Percentiles rank a stretch among this genome's conserved stretches.
These are phyloP conservation scores for Scortum barcoo DNA, from an alignment of 2,113 vertebrate species.

Conservation along the genomic window DNA sequence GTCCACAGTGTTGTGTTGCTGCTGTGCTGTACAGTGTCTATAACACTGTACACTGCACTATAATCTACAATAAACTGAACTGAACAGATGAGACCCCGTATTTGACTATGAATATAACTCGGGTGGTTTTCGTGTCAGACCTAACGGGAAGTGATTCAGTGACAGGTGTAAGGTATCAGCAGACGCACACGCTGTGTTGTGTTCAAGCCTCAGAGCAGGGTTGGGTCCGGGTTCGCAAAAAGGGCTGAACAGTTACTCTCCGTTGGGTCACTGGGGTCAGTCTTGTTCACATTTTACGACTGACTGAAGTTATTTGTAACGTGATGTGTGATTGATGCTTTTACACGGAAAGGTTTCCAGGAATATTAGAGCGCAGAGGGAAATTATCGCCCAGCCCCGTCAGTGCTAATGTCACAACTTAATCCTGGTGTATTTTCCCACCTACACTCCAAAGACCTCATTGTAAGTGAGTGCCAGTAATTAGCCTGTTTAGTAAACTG, in stretches of 20 bases:
- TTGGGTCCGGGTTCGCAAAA: not conserved
- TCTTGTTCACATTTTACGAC: not conserved
- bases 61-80: constrained; percentile 1
- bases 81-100: not conserved
- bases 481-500: not conserved
- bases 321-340: not conserved
- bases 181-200: not conserved
- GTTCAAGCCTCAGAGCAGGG: not conserved
- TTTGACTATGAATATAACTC: constrained; percentile 21
- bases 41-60: not conserved
- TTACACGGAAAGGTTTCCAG: not conserved
- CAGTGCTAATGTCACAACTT: not conserved
- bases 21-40: not conserved
- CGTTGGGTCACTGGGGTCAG: not conserved
- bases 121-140: not conserved
- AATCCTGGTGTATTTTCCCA: not conserved
- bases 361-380: not conserved
- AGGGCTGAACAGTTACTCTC: not conserved
- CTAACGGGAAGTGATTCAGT: constrained; percentile 16
- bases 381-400: not conserved
- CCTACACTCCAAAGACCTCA: not conserved
- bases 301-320: not conserved
- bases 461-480: not conserved
- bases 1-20: not conserved
- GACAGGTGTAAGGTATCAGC: not conserved